Evolutionary conservation across 2,888 invertebrate genomes (phyloP), one percentile per base, ranked within the genome.

Genomic region (Matsumyia berberina): DNA sequence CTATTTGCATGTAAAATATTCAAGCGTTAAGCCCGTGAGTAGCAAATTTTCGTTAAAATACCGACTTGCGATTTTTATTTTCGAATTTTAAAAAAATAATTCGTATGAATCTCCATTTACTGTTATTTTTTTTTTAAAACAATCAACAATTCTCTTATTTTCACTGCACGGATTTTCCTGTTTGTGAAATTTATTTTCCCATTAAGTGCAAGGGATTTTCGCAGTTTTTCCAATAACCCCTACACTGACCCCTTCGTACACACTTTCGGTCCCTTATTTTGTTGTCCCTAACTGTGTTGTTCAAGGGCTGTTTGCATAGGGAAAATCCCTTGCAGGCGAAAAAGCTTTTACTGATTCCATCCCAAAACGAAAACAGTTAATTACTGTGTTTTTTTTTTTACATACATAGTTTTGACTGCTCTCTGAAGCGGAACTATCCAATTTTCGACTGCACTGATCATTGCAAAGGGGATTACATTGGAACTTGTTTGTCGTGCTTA

Each of bases 391-490:
- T 60, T 17, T 35, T 19, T 17, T 7, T 19, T 5, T 31, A n/a
- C 8, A 31, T 8, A 17, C 7, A 5, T 53, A 19, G 17, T 7
- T 35, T 11, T 33, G 24, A 9, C 3, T 12, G 33, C 17, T 12
- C 8, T 29, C 15, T 19, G 35, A 12, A 49, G 29, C n/a, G 17
- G 39, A 17, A 55, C 53, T 35, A 55, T 17, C n/a, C 53, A 42
- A 31, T 53, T 33, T 67, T 46, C 31, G 46, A 19, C 24, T 24
- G 46, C 31, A 33, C 17, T 73, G 58, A 80, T 80, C 67, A 60
- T 29, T 67, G 66, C 60, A 60, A 80, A 73, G 66, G 46, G 66
- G 58, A 79, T 79, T 79, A 64, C 72, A 46, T 53, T 12, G 19
- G 29, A 33, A 64, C 42, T 49, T 58, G 62, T 72, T 72, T 66